Base-by-base conservation (phyloP, 2,113 vertebrate genomes). In the Brienomyrus longianalis region DNA sequence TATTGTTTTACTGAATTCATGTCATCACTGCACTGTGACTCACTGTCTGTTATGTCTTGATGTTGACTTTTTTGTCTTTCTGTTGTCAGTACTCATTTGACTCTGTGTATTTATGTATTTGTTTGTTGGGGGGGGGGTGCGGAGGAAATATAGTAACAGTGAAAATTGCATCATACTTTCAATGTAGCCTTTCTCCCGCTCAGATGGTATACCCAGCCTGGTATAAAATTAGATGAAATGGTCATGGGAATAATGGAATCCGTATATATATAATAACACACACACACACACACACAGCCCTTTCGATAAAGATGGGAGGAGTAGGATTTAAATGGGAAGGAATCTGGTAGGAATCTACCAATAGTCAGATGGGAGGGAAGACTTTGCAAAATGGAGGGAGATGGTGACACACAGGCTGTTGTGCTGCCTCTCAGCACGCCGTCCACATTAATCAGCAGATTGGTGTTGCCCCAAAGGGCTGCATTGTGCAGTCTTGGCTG, bases 401-500 rank as follows among this genome's bases (percentile, higher is more conserved):
- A 77, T 23, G 48, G 70, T 80, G 27, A 87, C 88, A 89, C 27
- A 83, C 47, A 13, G 88, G 21, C 88, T 47, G 21, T 47, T 48
- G 43, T 48, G n/a, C 27, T 48, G n/a, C 70, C 23, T 3, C 50
- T 66, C 27, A 39, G 27, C 27, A 80, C n/a, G 50, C 31, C 35
- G 6, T 80, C 88, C 31, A 47, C 43, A 48, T 77, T 66, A 56
- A 51, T 54, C 70, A 83, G 31, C 74, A 52, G 19, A 56, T 83
- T 59, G 88, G 77, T 43, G 50, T 39, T 3, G 11, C 59, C 10
- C 48, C 80, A 48, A 89, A 89, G 50, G 23, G 2, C 50, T 6
- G 4, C 77, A 56, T 89, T 89, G 88, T 89, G 50, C 43, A 31
- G 51, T 31, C 17, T 74, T 39, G 51, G 88, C 88, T 89, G 88